Evolutionary conservation across 1,140 invertebrate species (phyloP).

Genomic region (Popillia japonica): DNA sequence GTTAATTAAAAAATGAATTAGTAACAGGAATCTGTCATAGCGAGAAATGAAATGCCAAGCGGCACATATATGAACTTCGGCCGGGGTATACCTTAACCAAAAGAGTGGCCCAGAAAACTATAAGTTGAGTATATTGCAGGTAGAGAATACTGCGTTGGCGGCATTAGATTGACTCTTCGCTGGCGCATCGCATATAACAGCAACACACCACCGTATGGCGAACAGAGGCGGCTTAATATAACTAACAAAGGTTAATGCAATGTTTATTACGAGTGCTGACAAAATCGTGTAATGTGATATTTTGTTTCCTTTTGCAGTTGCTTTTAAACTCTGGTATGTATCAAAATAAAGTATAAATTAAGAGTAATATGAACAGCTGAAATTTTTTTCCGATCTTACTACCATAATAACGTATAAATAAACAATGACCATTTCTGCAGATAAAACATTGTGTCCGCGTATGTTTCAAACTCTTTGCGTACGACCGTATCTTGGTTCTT

Average conservation of each 20-base stretch:
- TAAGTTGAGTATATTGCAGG: slow-evolving; percentile 42
- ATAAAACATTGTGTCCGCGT: not conserved
- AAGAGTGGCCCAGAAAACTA: slow-evolving; percentile 15
- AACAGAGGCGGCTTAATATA: slow-evolving; percentile 7
- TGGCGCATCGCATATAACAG: slow-evolving; percentile 2
- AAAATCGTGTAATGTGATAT: too few species aligned
- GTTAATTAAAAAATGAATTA: slow-evolving; percentile 59
- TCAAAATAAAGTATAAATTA: too few species aligned
- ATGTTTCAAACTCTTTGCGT: not conserved
- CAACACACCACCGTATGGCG: not conserved
- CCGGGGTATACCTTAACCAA: not conserved
- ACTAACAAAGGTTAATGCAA: not conserved
- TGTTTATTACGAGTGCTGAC: too few species aligned
- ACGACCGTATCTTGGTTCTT: too few species aligned
- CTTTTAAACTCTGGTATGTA: too few species aligned
- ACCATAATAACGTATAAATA: too few species aligned
- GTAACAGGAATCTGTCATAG: slow-evolving; percentile 58
- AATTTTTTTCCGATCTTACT: too few species aligned
- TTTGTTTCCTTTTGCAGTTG: too few species aligned
- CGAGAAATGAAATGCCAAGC: slow-evolving; percentile 56
- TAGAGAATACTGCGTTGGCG: slow-evolving; percentile 49
- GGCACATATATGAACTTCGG: slow-evolving; percentile 48
- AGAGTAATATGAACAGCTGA: too few species aligned
- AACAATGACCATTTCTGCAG: too few species aligned
- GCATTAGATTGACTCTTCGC: slow-evolving; percentile 49